Evolutionary conservation across 1,140 invertebrate species (phyloP).

Genomic region (Dryas iulia): DNA sequence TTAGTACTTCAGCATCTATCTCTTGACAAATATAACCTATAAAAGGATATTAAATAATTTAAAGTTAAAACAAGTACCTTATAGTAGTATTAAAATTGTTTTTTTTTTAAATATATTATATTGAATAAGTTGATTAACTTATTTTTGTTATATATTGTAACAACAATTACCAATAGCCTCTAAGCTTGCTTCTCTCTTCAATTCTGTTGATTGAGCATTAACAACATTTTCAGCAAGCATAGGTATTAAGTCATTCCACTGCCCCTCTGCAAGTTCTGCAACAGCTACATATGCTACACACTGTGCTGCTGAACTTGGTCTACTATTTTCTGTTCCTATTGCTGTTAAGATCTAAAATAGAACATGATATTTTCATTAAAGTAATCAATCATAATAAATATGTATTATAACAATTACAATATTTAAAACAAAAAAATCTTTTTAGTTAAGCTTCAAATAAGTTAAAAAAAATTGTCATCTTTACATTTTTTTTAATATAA

Average conservation of each 20-base stretch:
- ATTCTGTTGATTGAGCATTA: conserved; percentile 91
- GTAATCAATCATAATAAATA: too few species aligned
- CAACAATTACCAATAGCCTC: conserved; percentile 96
- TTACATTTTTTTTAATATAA: conserved; percentile 97
- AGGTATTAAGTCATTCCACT: conserved; percentile 93
- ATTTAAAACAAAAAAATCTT: too few species aligned
- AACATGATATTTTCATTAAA: conserved; percentile 6
- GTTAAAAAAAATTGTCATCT: not conserved
- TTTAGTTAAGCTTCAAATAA: not conserved
- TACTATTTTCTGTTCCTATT: conserved; percentile 95
- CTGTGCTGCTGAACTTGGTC: conserved; percentile 98
- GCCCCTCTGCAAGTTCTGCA: conserved; percentile 93
- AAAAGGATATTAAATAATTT: conserved; percentile 7
- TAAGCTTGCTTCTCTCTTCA: conserved; percentile 96
- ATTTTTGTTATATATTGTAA: too few species aligned
- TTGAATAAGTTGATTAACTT: too few species aligned
- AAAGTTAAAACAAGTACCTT: not conserved
- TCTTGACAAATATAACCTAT: conserved; percentile 88
- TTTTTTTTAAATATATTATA: not conserved
- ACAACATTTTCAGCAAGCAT: conserved; percentile 95
- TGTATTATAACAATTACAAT: too few species aligned
- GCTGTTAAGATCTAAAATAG: conserved; percentile 90
- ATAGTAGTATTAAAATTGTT: too few species aligned
- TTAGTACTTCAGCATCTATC: conserved; percentile 94
- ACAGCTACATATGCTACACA: conserved; percentile 99